These are phyloP conservation scores for Channa striata DNA, from an alignment of 2,797 vertebrate species.

Conservation along the genomic window DNA sequence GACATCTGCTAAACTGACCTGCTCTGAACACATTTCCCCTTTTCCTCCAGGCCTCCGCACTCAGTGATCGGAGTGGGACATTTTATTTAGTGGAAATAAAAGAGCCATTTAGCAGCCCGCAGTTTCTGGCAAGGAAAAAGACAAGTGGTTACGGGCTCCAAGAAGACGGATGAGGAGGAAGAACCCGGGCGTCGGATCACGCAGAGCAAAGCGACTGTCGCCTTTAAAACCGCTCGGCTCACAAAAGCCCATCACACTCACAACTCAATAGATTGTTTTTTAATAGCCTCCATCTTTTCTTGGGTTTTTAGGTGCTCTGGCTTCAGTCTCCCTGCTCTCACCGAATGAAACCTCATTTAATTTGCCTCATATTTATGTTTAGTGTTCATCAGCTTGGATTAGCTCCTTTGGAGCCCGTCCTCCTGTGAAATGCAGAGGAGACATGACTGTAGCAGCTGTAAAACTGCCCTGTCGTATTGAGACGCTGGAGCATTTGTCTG, in stretches of 20 bases:
- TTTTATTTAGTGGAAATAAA: conserved; percentile 49
- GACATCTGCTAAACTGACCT: conserved; percentile 24
- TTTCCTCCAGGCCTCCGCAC: conserved; percentile 12
- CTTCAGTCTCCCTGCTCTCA: too few relatives aligned
- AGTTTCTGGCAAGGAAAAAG: conserved; percentile 37
- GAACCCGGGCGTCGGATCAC: conserved; percentile 24
- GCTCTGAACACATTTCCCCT: conserved; percentile 27
- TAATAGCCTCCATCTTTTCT: too few relatives aligned
- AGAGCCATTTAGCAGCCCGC: conserved; percentile 44
- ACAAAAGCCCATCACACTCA: conserved; percentile 20
- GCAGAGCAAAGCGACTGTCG: background rate
- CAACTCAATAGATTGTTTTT: conserved; percentile 20
- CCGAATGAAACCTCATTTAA: too few relatives aligned
- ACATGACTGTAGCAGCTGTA: too few relatives aligned
- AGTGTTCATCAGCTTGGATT: too few relatives aligned
- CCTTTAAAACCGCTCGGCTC: conserved; percentile 13
- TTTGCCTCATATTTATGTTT: too few relatives aligned
- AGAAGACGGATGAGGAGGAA: conserved; percentile 61
- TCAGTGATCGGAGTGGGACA: conserved; percentile 20
- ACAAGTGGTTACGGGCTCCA: background rate
- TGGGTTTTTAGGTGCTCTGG: too few relatives aligned
- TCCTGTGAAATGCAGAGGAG: too few relatives aligned
- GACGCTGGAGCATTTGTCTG: too few relatives aligned
- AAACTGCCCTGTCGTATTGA: too few relatives aligned
- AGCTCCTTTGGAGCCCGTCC: too few relatives aligned